Evolutionary conservation across 2,113 vertebrate genomes (phyloP).

Genomic region (Anarhynchus alexandrinus): DNA sequence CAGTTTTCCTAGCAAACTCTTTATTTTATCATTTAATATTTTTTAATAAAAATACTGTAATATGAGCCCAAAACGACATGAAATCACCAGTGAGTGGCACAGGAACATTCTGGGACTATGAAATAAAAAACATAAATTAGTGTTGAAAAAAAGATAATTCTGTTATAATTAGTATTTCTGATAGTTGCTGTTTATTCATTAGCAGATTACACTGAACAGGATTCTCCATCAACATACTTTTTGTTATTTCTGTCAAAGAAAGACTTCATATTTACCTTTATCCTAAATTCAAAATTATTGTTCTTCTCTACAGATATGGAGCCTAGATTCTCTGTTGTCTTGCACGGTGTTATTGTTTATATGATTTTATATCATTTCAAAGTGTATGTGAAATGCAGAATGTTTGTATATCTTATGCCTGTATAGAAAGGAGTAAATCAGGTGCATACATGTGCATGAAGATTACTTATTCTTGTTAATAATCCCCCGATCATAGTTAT

Average conservation of each 20-base stretch:
- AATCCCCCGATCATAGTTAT: neutral
- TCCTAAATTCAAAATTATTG: neutral
- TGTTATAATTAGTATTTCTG: neutral
- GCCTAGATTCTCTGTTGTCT: neutral
- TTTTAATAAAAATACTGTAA: neutral
- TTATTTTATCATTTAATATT: neutral
- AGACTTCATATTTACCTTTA: neutral
- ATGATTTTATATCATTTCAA: neutral
- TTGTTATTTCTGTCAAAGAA: neutral
- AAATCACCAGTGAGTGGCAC: neutral
- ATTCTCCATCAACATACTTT: neutral
- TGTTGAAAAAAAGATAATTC: neutral
- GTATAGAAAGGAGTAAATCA: neutral
- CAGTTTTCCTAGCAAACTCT: neutral
- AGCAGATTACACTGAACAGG: neutral
- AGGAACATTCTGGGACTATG: neutral
- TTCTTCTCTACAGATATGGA: neutral
- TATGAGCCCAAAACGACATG: fast-evolving
- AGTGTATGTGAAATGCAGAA: neutral
- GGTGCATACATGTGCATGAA: neutral
- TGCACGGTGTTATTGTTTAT: neutral
- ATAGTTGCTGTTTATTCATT: neutral
- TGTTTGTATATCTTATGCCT: neutral
- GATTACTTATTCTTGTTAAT: neutral
- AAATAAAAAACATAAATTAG: neutral